Conservation (phyloP, 2,113 vertebrate species). For the Psephotus haematonotus region DNA sequence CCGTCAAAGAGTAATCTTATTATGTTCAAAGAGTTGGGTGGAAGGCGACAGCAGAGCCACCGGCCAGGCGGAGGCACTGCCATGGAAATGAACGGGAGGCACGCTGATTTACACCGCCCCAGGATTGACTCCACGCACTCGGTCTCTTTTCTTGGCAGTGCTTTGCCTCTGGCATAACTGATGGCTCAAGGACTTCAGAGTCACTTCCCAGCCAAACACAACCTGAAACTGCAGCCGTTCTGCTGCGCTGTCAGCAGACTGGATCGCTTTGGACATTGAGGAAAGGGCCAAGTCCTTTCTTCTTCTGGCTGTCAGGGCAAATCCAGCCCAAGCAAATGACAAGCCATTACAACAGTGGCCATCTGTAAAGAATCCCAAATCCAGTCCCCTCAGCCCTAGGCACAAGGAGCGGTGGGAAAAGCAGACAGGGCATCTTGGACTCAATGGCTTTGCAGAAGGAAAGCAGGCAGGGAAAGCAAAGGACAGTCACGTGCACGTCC, state of each 20-base stretch:
- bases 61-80: background rate
- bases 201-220: background rate
- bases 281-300: background rate
- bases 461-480: background rate
- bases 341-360: no score
- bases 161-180: background rate
- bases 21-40: background rate
- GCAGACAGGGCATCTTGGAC: background rate
- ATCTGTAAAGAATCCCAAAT: background rate
- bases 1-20: background rate
- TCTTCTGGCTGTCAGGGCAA: background rate
- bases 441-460: background rate
- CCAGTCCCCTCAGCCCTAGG: background rate
- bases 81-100: background rate
- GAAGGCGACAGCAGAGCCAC: background rate
- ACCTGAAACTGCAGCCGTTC: background rate
- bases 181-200: background rate
- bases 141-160: background rate
- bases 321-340: background rate
- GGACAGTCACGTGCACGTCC: background rate
- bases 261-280: fast-evolving
- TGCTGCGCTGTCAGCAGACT: background rate
- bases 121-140: background rate
- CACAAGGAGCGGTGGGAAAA: background rate
- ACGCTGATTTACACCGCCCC: background rate